phyloP scores from a whole-genome alignment of 2,888 invertebrate species.

The Tipula unca region DNA sequence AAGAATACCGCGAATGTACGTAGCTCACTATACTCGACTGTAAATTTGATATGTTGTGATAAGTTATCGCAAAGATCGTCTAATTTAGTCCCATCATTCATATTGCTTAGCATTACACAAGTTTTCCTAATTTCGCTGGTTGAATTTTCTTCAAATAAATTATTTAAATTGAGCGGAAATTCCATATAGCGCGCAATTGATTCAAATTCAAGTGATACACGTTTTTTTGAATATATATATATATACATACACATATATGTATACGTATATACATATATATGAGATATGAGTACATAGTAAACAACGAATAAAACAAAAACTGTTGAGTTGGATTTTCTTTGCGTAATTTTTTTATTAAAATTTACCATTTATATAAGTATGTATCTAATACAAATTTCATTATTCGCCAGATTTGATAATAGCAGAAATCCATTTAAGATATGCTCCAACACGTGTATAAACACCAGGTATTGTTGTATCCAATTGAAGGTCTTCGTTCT shows the following conservation, averaged over 20 bases:
- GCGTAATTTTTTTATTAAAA: neutral
- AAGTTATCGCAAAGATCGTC: neutral
- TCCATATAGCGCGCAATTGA: neutral
- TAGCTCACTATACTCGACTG: neutral
- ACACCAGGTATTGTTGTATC: slow-evolving; percentile 26
- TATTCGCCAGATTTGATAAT: slow-evolving; percentile 8
- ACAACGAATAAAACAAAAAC: neutral
- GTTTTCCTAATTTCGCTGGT: neutral
- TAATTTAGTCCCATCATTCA: too few species aligned
- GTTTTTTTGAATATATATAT: neutral
- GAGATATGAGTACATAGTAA: too few species aligned
- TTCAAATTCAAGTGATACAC: neutral
- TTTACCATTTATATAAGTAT: neutral
- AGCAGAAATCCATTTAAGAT: slow-evolving; percentile 26
- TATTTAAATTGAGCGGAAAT: neutral
- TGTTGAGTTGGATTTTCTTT: neutral
- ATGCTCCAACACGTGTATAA: slow-evolving; percentile 26
- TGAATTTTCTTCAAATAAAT: neutral
- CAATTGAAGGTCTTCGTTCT: slow-evolving; percentile 23
- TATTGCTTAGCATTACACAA: neutral
- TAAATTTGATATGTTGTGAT: too few species aligned
- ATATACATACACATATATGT: neutral
- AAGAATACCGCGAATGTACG: neutral
- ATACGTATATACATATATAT: neutral
- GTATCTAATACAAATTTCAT: neutral